phyloP scores from a whole-genome alignment of 2,888 invertebrate genomes.

The Dynastes tityus region DNA sequence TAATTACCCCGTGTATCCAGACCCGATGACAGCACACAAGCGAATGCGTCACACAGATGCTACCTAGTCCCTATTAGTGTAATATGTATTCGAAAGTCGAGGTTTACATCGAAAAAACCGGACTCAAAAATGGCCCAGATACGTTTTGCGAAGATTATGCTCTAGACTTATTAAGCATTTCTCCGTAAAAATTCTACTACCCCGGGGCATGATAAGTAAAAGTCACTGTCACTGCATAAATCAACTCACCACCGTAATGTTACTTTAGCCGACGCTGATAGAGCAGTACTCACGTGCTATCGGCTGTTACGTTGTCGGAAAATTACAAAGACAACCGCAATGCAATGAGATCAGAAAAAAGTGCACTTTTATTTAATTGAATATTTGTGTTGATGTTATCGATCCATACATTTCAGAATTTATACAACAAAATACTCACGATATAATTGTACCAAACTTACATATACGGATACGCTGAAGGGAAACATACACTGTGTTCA shows the following conservation, averaged over 20 bases:
- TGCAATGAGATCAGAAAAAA: neutral
- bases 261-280: conserved; percentile 18
- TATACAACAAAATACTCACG: neutral
- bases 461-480: neutral
- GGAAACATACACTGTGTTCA: too few relatives aligned
- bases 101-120: conserved; percentile 18
- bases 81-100: conserved; percentile 34
- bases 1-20: conserved; percentile 10
- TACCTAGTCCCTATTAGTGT: conserved; percentile 6
- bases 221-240: conserved; percentile 36
- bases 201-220: conserved; percentile 21
- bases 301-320: neutral
- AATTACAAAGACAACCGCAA: conserved; percentile 1
- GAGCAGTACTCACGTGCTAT: neutral
- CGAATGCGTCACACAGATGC: conserved; percentile 1
- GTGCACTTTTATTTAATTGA: conserved; percentile 15
- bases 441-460: neutral
- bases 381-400: conserved; percentile 40
- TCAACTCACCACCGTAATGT: conserved; percentile 10
- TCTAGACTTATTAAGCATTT: conserved; percentile 16
- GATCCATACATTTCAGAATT: conserved; percentile 7
- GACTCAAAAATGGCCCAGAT: conserved; percentile 17
- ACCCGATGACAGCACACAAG: neutral
- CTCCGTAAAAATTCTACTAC: conserved; percentile 24
- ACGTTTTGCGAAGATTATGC: neutral